Evolutionary conservation across 2,888 invertebrate species (phyloP), one percentile per base, ranked within the genome.

Genomic region (Pristionchus entomophagus): DNA sequence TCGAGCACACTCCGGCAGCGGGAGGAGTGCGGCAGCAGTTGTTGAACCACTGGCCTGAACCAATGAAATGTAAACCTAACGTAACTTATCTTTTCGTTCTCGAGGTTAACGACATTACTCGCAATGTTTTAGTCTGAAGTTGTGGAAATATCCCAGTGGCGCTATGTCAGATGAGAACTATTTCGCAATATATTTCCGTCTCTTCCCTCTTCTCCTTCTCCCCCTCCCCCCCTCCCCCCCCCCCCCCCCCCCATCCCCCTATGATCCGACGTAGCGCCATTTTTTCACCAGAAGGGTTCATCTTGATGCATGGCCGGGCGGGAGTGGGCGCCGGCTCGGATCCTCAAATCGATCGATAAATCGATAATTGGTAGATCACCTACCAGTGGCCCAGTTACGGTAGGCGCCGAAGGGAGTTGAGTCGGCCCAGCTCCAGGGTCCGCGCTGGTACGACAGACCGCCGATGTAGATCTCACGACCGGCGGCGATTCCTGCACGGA

Each of bases 391-490:
- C 78, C 78, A 80, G 51, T 80, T 80, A 26, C 51, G 26, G 51
- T 80, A 80, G 14, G n/a, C n/a, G n/a, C 78, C 78, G 51, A 80
- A 80, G 6, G 78, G 51, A 22, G 78, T 32, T 6, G 29, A 19
- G 32, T 80, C 78, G 17, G 78, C 22, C 78, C 78, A 80, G 19
- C 19, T 32, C 78, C 78, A 80, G 8, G 78, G 78, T 80, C 78
- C 78, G 29, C 49, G 49, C 51, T 80, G 49, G 51, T 80, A 80
- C 14, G 78, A 80, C 0, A 80, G 51, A 51, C 78, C 78, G 19
- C 78, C 78, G 29, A 51, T 80, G 78, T 80, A 80, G 78, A 80
- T 80, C 14, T 80, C 78, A 80, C 51, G 78, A 51, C 78, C 78
- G 19, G 78, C 78, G 0, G 78, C 78, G 49, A 80, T 32, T 80